Evolutionary conservation across 2,797 vertebrate species (phyloP), one percentile per base, ranked within the genome.

Genomic region (Tachyglossus aculeatus): DNA sequence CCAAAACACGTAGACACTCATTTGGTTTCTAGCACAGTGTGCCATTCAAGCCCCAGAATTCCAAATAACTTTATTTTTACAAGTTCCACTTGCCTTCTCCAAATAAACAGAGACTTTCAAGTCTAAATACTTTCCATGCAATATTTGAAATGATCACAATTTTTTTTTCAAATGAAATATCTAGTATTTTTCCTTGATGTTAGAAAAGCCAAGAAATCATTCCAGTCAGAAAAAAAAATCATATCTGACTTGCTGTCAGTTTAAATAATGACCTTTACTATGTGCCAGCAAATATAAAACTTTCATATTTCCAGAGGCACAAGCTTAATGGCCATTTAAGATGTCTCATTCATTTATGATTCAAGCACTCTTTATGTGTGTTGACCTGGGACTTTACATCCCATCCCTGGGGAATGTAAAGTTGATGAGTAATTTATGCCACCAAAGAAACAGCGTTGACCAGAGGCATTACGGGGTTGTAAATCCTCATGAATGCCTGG

Each of bases 11-110:
- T 22, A 52, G 50, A 22, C 66, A 64, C 29, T 50, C 7, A 0
- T 27, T 11, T 18, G 34, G 50, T 75, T 58, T 71, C 10, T 54
- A 51, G 37, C 11, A 16, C 47, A 19, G 43, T 66, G 77, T 81
- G 81, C 82, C 47, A 9, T 78, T 82, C 82, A 87, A 87, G 84
- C 68, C 76, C 81, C 81, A 63, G 40, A 67, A 80, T 44, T 80
- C 74, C 89, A 86, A 88, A 84, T 78, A 76, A 60, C 27, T 60
- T 78, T 8, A 51, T 58, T 76, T 78, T 81, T 88, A 88, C 86
- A 88, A 91, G 81, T 87, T 87, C 84, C 65, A 72, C 80, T 86
- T 76, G 82, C 81, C 83, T 91, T 82, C 85, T 84, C 81, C 85
- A 81, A 72, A 86, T 88, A 88, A 91, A 90, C 85, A 86, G 29